Conservation (phyloP, 2,113 vertebrate genomes). For the Lates calcarifer region DNA sequence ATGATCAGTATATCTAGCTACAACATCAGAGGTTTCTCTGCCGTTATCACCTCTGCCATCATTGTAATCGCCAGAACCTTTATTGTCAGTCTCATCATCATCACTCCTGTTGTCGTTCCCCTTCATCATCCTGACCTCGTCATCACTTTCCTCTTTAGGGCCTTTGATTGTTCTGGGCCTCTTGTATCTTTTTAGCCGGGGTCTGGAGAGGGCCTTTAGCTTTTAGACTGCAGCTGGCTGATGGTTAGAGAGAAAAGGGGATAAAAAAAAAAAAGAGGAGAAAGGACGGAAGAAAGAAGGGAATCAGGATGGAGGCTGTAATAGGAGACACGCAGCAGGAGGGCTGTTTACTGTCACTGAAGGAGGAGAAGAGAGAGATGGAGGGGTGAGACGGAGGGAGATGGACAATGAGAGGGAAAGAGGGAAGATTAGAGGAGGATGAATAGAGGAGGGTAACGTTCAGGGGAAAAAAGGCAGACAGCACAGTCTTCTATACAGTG, state of each 20-base stretch:
- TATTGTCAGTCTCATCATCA: conserved; percentile 49
- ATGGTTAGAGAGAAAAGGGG: conserved; percentile 54
- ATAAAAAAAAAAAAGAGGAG: conserved; percentile 24
- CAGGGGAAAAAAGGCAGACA: conserved; percentile 9
- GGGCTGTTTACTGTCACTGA: conserved; percentile 75
- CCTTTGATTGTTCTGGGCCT: conserved; percentile 72
- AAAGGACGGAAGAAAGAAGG: conserved; percentile 52
- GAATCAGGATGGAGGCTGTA: conserved; percentile 78
- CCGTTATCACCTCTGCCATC: not conserved
- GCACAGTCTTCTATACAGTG: conserved; percentile 15
- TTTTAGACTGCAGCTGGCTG: conserved; percentile 80
- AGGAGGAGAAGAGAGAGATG: conserved; percentile 66
- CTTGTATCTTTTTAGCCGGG: conserved; percentile 78
- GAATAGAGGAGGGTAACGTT: conserved; percentile 48
- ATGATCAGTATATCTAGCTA: no score
- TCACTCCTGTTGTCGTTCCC: conserved; percentile 26
- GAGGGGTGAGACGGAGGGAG: conserved; percentile 27
- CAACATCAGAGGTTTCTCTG: conserved; percentile 45
- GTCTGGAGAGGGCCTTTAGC: conserved; percentile 75
- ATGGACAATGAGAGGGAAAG: conserved; percentile 57
- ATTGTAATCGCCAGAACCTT: conserved; percentile 27
- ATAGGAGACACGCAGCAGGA: conserved; percentile 82
- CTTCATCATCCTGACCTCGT: conserved; percentile 35
- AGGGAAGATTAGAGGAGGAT: conserved; percentile 55
- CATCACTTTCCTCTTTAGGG: conserved; percentile 39